Base-by-base conservation (phyloP, 2,113 vertebrate genomes). In the Bubo bubo region DNA sequence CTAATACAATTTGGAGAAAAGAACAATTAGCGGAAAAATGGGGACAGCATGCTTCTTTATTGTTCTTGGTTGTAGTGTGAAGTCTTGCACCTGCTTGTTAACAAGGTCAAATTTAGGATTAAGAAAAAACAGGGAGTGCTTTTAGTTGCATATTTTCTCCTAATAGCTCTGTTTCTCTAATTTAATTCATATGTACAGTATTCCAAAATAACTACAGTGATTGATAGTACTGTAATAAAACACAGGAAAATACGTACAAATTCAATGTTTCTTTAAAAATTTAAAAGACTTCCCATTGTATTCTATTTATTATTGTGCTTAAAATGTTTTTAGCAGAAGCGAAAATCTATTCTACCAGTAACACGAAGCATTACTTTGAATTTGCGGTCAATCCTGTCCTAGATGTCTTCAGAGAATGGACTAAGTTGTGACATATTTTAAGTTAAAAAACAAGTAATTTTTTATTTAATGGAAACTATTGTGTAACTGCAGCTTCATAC, bases 191-290 rank as follows among this genome's bases (percentile, higher is more conserved):
- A 71, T 97, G 96, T 92, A 96, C 43, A 73, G 50, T 96, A 97
- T 95, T 98, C 91, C 39, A 90, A 97, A 97, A 86, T 96, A 96
- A 92, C 79, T 45, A 34, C 35, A 90, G 64, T 95, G 92, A 96
- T 96, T 96, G 96, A 96, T 94, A 94, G 86, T 94, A 77, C 81
- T 95, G 91, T 94, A 97, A 96, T 95, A 91, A 97, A 98, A 94
- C 80, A 96, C 85, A 95, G 80, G 35, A 94, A 95, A 94, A 97
- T 90, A 90, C 70, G 77, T 53, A 95, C 52, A 88, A 96, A 95
- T 95, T 88, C 74, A 93, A 35, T 84, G 28, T 71, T 88, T 96
- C 88, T 94, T 97, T 55, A 96, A 95, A 98, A 95, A 94, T 93
- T 80, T 91, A 59, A 39, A 92, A 86, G 37, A 71, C 75, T 95